Evolutionary conservation across 2,888 invertebrate genomes (phyloP).

Genomic region (Clepsis dumicolana): DNA sequence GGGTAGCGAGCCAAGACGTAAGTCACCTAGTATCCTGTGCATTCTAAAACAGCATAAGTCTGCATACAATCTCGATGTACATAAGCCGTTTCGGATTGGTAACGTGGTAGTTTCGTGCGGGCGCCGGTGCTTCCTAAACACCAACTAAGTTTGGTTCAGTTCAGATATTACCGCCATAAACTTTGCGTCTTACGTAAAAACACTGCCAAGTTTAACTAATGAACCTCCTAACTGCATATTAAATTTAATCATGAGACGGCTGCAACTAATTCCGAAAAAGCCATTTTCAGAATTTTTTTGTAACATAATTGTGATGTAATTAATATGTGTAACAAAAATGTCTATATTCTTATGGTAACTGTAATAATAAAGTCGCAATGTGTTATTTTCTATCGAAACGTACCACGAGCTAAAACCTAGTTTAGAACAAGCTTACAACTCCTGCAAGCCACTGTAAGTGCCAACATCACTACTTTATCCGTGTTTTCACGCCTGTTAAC

Average conservation of each 20-base stretch:
- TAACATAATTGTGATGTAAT: too few species aligned
- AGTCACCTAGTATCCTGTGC: slow-evolving; percentile 30
- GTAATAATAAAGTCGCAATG: background rate
- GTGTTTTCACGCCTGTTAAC: slow-evolving; percentile 21
- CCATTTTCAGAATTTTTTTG: too few species aligned
- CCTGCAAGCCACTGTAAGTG: slow-evolving; percentile 11
- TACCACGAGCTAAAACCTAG: background rate
- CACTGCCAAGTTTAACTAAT: background rate
- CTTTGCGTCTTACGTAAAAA: slow-evolving; percentile 16
- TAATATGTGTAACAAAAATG: too few species aligned
- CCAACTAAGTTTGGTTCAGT: slow-evolving; percentile 27
- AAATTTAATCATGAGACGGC: background rate
- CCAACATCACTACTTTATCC: slow-evolving; percentile 25
- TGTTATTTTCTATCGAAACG: background rate
- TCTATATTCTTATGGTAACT: too few species aligned
- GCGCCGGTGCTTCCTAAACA: slow-evolving; percentile 35
- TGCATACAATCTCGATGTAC: background rate
- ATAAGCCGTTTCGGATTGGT: background rate
- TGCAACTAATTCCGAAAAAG: background rate
- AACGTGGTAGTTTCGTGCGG: slow-evolving; percentile 10
- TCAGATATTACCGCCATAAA: slow-evolving; percentile 30
- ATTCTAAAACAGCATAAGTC: slow-evolving; percentile 5
- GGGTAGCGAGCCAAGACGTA: slow-evolving; percentile 34
- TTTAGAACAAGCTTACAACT: slow-evolving; percentile 14
- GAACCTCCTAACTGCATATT: background rate